A percentile compares a stretch with the other conserved stretches of the same genome.
Evolutionary conservation across 1,140 invertebrate genomes (phyloP).

Genomic region (Drosophila sp.): DNA sequence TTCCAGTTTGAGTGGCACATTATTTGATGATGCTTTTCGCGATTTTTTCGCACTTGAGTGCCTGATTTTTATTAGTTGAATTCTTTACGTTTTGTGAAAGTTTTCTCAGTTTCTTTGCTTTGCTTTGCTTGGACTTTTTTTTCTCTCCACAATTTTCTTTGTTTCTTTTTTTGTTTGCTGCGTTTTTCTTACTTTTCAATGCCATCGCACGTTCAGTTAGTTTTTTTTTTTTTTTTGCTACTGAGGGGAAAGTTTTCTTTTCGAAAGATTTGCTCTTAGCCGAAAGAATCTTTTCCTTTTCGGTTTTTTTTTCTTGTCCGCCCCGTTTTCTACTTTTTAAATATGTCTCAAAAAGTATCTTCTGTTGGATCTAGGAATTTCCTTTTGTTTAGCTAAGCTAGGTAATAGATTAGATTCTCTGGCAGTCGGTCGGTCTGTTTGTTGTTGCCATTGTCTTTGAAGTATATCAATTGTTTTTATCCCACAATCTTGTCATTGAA

Average conservation of each 20-base stretch:
- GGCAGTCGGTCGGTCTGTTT: constrained; percentile 10
- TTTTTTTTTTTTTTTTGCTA: constrained; percentile 43
- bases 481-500: constrained; percentile 10
- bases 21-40: constrained; percentile 82
- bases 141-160: constrained; percentile 17
- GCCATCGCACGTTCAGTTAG: constrained; percentile 49
- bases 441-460: constrained; percentile 6
- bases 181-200: constrained; percentile 36
- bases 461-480: constrained; percentile 38
- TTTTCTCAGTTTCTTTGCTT: constrained; percentile 66
- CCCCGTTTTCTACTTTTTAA: constrained; percentile 51
- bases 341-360: constrained; percentile 62
- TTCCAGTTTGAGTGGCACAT: constrained; percentile 77
- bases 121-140: neutral
- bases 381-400: constrained; percentile 25
- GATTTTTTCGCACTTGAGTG: constrained; percentile 83
- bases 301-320: constrained; percentile 23
- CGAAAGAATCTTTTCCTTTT: constrained; percentile 6
- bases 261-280: constrained; percentile 38
- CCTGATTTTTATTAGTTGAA: constrained; percentile 83
- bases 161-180: constrained; percentile 6
- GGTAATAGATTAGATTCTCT: constrained; percentile 49
- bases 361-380: constrained; percentile 48
- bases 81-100: constrained; percentile 77
- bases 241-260: constrained; percentile 38